phyloP scores from a whole-genome alignment of 2,113 vertebrate species.

The Cottus gobio region DNA sequence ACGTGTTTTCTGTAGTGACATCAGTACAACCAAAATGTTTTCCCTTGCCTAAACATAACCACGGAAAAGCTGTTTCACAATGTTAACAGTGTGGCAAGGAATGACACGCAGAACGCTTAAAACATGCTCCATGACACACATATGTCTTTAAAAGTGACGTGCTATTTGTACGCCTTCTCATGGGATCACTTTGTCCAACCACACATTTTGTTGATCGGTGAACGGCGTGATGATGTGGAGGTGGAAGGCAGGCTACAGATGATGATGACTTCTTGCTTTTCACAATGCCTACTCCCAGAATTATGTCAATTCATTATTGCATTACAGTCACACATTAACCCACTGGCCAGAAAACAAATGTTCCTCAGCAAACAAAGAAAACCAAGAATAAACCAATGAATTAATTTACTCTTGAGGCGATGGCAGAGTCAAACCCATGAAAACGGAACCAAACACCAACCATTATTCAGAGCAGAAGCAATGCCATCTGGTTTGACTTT shows the following conservation, averaged over 20 bases:
- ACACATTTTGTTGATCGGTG: background rate
- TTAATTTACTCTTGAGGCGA: conserved; percentile 64
- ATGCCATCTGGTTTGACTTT: conserved; percentile 71
- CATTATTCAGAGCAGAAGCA: conserved; percentile 66
- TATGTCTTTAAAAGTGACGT: background rate
- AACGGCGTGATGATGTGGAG: background rate
- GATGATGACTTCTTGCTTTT: conserved; percentile 26
- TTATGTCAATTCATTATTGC: conserved; percentile 46
- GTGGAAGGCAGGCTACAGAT: background rate
- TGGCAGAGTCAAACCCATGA: conserved; percentile 50
- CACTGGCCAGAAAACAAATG: conserved; percentile 49
- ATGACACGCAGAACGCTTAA: background rate
- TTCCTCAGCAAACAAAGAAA: conserved; percentile 61
- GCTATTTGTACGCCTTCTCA: background rate
- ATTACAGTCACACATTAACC: conserved; percentile 46
- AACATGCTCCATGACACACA: background rate
- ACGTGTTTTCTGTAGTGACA: background rate
- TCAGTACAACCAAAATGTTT: background rate
- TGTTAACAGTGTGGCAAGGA: background rate
- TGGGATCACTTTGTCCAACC: background rate
- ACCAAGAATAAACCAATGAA: conserved; percentile 54
- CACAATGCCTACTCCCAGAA: background rate
- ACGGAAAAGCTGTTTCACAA: background rate
- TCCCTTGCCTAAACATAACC: background rate
- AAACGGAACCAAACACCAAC: conserved; percentile 61